These are phyloP conservation scores for Leontopithecus rosalia DNA, from an alignment of 2,797 vertebrate genomes.

Conservation along the genomic window DNA sequence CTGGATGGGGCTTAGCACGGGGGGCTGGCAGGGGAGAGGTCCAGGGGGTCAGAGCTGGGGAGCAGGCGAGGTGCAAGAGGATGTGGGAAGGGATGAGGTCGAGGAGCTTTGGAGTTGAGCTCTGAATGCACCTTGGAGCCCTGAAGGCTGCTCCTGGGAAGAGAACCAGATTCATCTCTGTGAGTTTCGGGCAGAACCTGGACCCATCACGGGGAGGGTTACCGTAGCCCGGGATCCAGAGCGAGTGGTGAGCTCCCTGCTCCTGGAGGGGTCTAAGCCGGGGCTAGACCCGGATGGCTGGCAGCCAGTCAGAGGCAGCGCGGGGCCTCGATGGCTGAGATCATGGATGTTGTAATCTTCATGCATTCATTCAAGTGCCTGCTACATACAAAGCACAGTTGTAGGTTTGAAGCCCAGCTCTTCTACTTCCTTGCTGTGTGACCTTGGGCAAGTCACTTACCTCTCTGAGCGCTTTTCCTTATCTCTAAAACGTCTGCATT, in stretches of 20 bases:
- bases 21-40: neutral
- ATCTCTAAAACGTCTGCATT: neutral
- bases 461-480: neutral
- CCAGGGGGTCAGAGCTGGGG: neutral
- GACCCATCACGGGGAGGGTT: fast-evolving
- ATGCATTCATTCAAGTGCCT: neutral
- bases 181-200: neutral
- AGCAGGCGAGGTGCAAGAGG: fast-evolving
- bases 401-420: neutral
- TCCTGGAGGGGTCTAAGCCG: neutral
- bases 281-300: neutral
- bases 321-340: neutral
- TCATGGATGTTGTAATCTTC: fast-evolving
- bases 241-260: fast-evolving
- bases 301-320: neutral
- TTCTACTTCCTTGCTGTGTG: neutral
- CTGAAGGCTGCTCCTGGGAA: neutral
- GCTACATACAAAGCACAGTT: fast-evolving
- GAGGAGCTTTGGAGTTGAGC: neutral
- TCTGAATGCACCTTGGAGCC: too few species aligned
- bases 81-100: neutral
- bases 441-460: neutral
- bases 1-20: fast-evolving
- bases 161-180: neutral
- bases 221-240: neutral